These are phyloP conservation scores for Microtus richardsoni DNA, from an alignment of 2,113 vertebrate genomes.

Conservation along the genomic window DNA sequence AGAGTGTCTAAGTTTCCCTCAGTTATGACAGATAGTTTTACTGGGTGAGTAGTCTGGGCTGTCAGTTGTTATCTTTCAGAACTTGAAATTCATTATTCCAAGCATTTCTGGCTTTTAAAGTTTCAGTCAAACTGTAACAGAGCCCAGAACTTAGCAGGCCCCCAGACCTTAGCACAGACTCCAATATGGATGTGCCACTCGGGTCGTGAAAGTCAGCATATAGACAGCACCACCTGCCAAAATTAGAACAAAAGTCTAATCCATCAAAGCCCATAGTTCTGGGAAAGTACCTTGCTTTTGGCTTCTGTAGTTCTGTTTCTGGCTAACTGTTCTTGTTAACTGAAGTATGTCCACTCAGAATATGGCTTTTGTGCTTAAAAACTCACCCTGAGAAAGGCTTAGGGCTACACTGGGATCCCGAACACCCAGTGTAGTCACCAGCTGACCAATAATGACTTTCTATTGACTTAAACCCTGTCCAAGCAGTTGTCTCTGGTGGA, in stretches of 20 bases:
- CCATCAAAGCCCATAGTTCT: background rate
- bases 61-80: background rate
- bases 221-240: background rate
- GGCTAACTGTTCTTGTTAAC: background rate
- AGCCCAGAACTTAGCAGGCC: background rate
- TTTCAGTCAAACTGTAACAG: background rate
- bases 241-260: background rate
- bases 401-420: background rate
- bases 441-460: background rate
- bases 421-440: background rate
- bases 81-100: background rate
- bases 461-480: background rate
- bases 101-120: background rate
- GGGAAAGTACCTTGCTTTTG: background rate
- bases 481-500: background rate
- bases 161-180: background rate
- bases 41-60: background rate
- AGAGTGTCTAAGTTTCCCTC: background rate
- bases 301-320: background rate
- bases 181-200: background rate
- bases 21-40: background rate
- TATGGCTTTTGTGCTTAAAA: background rate
- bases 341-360: background rate
- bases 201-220: background rate
- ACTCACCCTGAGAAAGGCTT: background rate